phyloP scores from a whole-genome alignment of 2,113 vertebrate genomes.

The Struthidea cinerea region DNA sequence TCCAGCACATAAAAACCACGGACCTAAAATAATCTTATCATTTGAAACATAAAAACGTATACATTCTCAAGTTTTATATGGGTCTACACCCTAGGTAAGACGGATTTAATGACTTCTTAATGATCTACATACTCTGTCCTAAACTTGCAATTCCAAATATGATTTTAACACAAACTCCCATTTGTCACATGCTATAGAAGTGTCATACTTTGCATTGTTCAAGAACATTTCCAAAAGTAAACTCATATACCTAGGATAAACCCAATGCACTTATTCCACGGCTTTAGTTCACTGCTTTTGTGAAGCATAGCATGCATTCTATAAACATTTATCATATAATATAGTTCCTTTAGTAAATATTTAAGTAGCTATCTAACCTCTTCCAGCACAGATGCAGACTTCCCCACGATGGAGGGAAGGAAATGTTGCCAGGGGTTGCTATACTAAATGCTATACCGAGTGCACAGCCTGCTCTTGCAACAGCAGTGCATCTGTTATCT shows the following conservation, averaged over 20 bases:
- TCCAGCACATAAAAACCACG: not conserved
- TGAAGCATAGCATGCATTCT: not conserved
- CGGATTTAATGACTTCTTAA: not conserved
- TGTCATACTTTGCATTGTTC: not conserved
- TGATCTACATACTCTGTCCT: not conserved
- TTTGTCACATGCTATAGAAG: not conserved
- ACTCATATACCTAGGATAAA: not conserved
- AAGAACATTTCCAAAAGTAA: not conserved
- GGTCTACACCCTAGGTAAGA: not conserved
- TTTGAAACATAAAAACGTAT: not conserved
- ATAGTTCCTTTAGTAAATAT: conserved; percentile 57
- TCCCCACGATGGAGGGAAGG: not conserved
- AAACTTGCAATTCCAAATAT: not conserved
- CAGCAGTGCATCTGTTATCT: conserved; percentile 5
- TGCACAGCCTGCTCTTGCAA: not conserved
- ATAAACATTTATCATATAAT: conserved; percentile 22
- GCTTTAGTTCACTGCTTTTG: not conserved
- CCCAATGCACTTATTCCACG: not conserved
- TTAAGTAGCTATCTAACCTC: not conserved
- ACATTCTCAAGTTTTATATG: not conserved
- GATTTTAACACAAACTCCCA: not conserved
- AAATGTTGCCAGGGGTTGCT: not conserved
- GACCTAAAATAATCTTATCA: not conserved
- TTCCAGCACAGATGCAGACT: conserved; percentile 26
- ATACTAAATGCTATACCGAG: not conserved